phyloP scores from a whole-genome alignment of 2,888 invertebrate species.

The Synanthedon myopaeformis region DNA sequence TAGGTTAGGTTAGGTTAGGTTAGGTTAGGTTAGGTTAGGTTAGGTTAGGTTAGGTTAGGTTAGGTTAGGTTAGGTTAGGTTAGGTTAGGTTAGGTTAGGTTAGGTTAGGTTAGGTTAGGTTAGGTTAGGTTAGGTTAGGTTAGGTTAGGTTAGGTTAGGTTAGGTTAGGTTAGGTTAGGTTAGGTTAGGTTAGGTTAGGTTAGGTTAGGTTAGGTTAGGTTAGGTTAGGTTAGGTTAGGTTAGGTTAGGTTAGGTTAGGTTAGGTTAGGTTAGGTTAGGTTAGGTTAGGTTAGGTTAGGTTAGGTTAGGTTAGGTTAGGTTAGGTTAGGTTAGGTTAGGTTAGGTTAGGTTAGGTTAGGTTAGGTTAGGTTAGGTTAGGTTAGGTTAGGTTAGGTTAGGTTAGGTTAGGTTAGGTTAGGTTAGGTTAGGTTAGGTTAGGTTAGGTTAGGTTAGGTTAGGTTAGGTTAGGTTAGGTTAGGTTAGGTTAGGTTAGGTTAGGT shows the following conservation, averaged over 20 bases:
- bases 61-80: conserved; percentile 1
- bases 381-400: conserved; percentile 1
- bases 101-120: conserved; percentile 1
- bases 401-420: conserved; percentile 1
- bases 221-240: conserved; percentile 1
- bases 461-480: conserved; percentile 1
- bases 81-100: conserved; percentile 1
- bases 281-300: conserved; percentile 1
- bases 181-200: conserved; percentile 1
- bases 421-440: conserved; percentile 1
- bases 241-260: conserved; percentile 1
- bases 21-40: conserved; percentile 1
- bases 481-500: conserved; percentile 1
- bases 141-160: conserved; percentile 1
- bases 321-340: conserved; percentile 1
- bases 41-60: conserved; percentile 1
- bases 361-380: conserved; percentile 1
- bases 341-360: conserved; percentile 1
- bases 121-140: conserved; percentile 1
- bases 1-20: conserved; percentile 1
- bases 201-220: conserved; percentile 1
- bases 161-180: conserved; percentile 1
- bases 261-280: conserved; percentile 1
- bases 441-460: conserved; percentile 1
- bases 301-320: conserved; percentile 1